These are phyloP conservation scores for Anarhynchus alexandrinus DNA, from an alignment of 2,113 vertebrate genomes.

Conservation along the genomic window DNA sequence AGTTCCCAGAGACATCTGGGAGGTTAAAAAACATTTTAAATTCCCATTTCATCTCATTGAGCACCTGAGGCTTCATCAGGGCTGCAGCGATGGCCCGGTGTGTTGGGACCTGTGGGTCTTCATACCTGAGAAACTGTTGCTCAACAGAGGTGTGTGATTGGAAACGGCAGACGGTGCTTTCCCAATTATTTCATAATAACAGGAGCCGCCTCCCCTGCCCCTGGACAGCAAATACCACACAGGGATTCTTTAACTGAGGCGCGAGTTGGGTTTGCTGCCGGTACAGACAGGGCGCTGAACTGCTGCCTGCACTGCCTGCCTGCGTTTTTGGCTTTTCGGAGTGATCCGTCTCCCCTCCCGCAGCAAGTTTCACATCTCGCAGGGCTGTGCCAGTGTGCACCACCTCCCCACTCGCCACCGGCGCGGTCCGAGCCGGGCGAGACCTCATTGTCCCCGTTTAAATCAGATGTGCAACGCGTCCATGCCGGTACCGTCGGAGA, in stretches of 20 bases:
- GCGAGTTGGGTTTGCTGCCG: neutral
- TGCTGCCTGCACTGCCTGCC: neutral
- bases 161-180: neutral
- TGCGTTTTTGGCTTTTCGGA: neutral
- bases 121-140: neutral
- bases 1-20: neutral
- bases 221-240: neutral
- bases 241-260: neutral
- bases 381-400: neutral
- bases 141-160: neutral
- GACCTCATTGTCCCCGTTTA: neutral
- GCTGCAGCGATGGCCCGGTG: neutral
- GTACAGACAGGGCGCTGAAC: neutral
- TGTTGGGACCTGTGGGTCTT: neutral
- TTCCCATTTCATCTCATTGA: neutral
- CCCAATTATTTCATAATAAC: neutral
- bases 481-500: neutral
- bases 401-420: neutral
- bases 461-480: neutral
- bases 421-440: rapidly evolving
- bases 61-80: neutral
- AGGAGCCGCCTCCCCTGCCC: neutral
- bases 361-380: neutral
- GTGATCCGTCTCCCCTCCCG: rapidly evolving
- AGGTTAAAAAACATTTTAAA: too few species aligned